These are phyloP conservation scores for Conger conger DNA, from an alignment of 2,113 vertebrate genomes.

Conservation along the genomic window DNA sequence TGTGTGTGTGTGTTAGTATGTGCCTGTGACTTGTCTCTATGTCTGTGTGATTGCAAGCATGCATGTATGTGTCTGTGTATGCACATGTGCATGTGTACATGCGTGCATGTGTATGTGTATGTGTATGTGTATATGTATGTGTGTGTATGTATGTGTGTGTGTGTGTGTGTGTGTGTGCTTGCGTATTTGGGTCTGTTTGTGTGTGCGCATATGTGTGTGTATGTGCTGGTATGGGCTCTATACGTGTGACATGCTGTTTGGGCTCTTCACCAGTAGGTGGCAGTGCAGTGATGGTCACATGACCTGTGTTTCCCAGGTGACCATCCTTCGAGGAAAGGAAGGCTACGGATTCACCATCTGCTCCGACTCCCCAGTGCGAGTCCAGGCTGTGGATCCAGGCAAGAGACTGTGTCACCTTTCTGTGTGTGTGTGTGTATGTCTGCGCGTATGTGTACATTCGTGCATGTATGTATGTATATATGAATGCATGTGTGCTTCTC, in stretches of 20 bases:
- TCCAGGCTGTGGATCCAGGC: slow-evolving; percentile 93
- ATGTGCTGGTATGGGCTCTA: not conserved
- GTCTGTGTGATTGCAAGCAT: not conserved
- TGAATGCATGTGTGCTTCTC: not conserved
- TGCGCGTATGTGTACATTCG: slow-evolving; percentile 20
- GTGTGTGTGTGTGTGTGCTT: too few relatives aligned
- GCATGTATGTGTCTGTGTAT: not conserved
- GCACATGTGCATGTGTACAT: not conserved
- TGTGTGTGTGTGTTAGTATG: not conserved
- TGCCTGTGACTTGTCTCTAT: not conserved
- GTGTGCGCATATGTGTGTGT: not conserved
- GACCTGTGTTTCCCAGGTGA: slow-evolving; percentile 74
- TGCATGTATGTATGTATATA: not conserved
- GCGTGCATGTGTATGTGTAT: not conserved
- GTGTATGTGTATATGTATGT: not conserved
- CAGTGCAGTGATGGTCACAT: not conserved
- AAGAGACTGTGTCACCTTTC: slow-evolving; percentile 45
- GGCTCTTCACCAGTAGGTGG: not conserved
- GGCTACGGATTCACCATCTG: slow-evolving; percentile 97
- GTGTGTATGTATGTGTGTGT: too few relatives aligned
- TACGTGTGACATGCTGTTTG: not conserved
- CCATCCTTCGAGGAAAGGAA: slow-evolving; percentile 85
- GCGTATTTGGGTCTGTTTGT: too few relatives aligned
- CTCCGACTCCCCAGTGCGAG: slow-evolving; percentile 90
- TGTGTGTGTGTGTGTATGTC: slow-evolving; percentile 28